Percentiles rank a stretch among this genome's conserved stretches.
These are phyloP conservation scores for Mesitornis unicolor DNA, from an alignment of 2,113 vertebrate genomes.

Conservation along the genomic window DNA sequence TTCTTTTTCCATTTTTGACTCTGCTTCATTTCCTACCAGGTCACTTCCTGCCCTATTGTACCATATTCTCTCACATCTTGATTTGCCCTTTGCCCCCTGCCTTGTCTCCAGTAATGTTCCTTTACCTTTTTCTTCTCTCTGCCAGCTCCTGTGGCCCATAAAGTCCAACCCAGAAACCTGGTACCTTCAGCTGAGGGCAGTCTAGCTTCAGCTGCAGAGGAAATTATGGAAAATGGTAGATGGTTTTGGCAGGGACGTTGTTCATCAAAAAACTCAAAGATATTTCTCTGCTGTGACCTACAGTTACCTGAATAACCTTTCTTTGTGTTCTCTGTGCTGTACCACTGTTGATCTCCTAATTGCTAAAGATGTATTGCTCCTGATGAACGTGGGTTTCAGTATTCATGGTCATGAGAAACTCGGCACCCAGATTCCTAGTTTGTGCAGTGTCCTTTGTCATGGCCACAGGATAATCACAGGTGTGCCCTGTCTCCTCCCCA, in stretches of 20 bases:
- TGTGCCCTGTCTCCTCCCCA: background rate
- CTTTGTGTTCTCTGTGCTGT: background rate
- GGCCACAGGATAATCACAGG: background rate
- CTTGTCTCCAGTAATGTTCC: background rate
- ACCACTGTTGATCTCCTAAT: background rate
- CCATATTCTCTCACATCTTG: background rate
- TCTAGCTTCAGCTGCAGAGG: background rate
- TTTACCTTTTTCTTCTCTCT: background rate
- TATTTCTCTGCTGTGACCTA: background rate
- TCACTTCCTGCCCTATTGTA: accelerated
- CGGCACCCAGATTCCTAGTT: background rate
- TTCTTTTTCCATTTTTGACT: background rate
- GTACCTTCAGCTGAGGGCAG: background rate
- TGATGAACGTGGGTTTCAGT: background rate
- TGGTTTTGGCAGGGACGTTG: background rate
- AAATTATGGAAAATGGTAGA: background rate
- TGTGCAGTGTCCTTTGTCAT: background rate
- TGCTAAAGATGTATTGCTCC: background rate
- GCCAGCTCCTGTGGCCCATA: background rate
- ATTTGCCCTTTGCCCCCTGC: background rate
- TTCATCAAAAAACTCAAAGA: background rate
- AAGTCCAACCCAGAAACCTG: background rate
- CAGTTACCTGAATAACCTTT: background rate
- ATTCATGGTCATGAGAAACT: accelerated
- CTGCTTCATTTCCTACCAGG: background rate